These are phyloP conservation scores for Leucopternis melanops DNA, from an alignment of 2,113 vertebrate species.

Conservation along the genomic window DNA sequence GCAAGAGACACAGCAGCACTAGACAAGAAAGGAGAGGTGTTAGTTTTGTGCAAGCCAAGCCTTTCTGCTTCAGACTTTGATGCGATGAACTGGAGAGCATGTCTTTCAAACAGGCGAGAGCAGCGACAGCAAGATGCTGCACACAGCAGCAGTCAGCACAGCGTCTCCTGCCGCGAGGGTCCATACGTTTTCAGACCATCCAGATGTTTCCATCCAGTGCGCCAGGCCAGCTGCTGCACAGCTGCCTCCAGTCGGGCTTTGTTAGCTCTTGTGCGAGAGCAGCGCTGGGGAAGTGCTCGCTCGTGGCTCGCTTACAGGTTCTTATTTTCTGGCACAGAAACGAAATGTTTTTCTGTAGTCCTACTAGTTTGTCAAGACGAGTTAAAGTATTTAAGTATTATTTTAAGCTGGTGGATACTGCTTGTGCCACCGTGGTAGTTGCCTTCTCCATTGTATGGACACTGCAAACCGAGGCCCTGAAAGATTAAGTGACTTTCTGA, in stretches of 20 bases:
- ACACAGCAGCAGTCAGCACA: conserved; percentile 1
- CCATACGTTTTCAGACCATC: background rate
- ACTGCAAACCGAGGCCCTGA: background rate
- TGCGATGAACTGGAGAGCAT: background rate
- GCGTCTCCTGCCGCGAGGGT: background rate
- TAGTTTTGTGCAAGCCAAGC: conserved; percentile 1
- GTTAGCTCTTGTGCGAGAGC: background rate
- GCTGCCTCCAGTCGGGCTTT: conserved; percentile 44
- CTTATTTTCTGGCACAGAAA: background rate
- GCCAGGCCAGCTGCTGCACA: conserved; percentile 66
- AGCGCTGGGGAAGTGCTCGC: background rate
- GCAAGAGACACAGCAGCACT: background rate
- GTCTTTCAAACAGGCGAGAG: background rate
- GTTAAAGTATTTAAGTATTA: background rate
- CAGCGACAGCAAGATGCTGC: conserved; percentile 1
- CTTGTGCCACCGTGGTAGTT: background rate
- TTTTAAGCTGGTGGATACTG: background rate
- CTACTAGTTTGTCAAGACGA: background rate
- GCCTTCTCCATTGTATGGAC: rapidly evolving
- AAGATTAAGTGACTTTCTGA: background rate
- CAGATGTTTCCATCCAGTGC: conserved; percentile 61
- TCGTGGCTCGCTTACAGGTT: background rate
- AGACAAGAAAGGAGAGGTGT: background rate
- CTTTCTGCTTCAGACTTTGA: conserved; percentile 13
- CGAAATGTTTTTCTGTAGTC: background rate